Evolutionary conservation across 2,797 vertebrate species (phyloP).

Genomic region (Periparus ater): DNA sequence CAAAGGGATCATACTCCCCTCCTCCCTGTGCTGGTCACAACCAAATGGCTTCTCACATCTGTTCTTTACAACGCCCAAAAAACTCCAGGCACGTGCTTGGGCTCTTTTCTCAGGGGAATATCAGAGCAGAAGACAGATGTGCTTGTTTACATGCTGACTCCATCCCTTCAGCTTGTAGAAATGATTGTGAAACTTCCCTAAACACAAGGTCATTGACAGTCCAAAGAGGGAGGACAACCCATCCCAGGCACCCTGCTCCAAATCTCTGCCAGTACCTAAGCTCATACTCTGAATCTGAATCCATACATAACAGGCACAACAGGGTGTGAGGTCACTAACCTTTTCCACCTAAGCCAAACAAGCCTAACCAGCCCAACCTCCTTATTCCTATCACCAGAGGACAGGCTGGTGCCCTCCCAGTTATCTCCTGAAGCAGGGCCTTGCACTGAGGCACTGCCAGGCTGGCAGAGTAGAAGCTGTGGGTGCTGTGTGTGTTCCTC

Average conservation of each 20-base stretch:
- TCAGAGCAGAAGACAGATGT: not conserved
- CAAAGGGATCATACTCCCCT: not conserved
- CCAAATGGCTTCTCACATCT: not conserved
- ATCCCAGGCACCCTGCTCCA: not conserved
- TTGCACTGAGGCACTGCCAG: not conserved
- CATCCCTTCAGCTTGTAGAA: not conserved
- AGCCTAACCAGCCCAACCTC: not conserved
- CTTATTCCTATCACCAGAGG: not conserved
- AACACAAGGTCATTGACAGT: not conserved
- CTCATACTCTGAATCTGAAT: not conserved
- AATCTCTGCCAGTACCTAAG: not conserved
- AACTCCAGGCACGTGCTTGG: fast-evolving
- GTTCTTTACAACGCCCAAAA: not conserved
- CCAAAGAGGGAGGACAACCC: not conserved
- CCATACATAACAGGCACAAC: not conserved
- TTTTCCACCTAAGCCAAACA: not conserved
- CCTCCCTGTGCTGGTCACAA: not conserved
- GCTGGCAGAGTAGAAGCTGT: not conserved
- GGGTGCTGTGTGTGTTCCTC: not conserved
- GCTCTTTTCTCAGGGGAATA: not conserved
- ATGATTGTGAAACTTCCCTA: not conserved
- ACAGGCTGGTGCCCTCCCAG: not conserved
- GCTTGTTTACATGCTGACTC: not conserved
- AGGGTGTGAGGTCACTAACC: not conserved
- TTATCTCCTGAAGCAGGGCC: not conserved